Base-by-base conservation (phyloP, 2,888 invertebrate species). In the Rhynchonema sp. region DNA sequence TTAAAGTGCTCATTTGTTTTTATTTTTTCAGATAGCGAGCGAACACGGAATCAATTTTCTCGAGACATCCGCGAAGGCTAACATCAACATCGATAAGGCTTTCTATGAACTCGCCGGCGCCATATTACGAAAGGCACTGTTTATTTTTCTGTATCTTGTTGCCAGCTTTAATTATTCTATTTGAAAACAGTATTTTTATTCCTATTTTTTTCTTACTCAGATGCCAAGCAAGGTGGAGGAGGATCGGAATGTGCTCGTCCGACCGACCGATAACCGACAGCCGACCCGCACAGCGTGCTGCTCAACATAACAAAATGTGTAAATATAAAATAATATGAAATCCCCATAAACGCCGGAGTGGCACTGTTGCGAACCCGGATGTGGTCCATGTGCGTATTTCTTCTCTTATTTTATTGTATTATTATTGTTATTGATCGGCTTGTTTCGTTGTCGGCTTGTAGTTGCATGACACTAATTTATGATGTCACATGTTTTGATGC, bases 41-140 rank as follows among this genome's bases (percentile, higher is more conserved):
- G 96, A 96, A 78, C 94, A 96, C 80, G 88, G 90, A 72, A 94
- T 98, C 69, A 91, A 91, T 79, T 98, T 98, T 79, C 86, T 98
- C 82, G 98, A 98, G 79, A 98, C 96, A 59, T 92, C 92, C 68
- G 98, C 98, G 60, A 98, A 98, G 79, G 86, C 89, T 66, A 89
- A 91, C 75, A 85, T 91, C 75, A 91, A 96, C 76, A 92, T 98
- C 56, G 96, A 98, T 77, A 88, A 88, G 70, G 92, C 94, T 61
- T 98, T 98, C 79, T 89, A 88, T 76, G 91, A 90, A 63, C 80
- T 98, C 76, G 94, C 96, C 61, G 84, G 89, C 76, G 68, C 70
- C 28, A 72, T 72, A 57, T 64, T 72, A 17, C 65, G 68, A 30
- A 72, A 68, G 64, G 70, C 70, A 29, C 9, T 25, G n/a, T n/a